Evolutionary conservation across 2,888 invertebrate genomes (phyloP), one percentile per base, ranked within the genome.

Genomic region (Drosophila suboccidentalis): DNA sequence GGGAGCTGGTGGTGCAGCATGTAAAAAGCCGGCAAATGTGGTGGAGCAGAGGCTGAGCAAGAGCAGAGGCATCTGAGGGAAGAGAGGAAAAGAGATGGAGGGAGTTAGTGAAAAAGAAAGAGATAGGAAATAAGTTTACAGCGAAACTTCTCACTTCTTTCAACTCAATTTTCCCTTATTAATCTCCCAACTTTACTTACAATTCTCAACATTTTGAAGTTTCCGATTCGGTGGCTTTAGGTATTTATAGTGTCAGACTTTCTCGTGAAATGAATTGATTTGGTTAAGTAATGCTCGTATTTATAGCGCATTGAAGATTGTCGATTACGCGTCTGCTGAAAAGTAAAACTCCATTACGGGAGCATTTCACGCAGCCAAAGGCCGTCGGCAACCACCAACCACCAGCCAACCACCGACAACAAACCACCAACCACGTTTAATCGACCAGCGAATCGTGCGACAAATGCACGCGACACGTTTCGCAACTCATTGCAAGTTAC

Each of bases 361-460:
- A 71, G 55, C 85, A 64, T 39, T 74, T 71, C 78, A 88, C 80
- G 80, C 79, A 75, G 69, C 47, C 50, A 61, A 43, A 51, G 36
- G 26, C 43, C 49, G 15, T 19, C 47, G 36, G 4, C 64, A 17
- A 17, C 4, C 38, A 39, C 5, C 39, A n/a, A 19, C 10, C 17
- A 19, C 1, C 78, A 9, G 6, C 10, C 78, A 9, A 15, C 10
- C 39, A 19, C 41, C 43, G 22, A 6, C 44, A 22, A 11, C 5
- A 29, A 15, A 17, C 13, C 50, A 36, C 34, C 38, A 44, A 43
- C 66, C 82, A 81, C 82, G 82, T 87, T 58, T 72, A 67, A 88
- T 75, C 83, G 79, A 89, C 88, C 87, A 75, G 84, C 64, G 60
- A 89, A 83, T 86, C 86, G 86, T 86, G 86, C 78, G 69, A 61